phyloP scores from a whole-genome alignment of 2,888 invertebrate genomes.

The Apodemia hepburni region DNA sequence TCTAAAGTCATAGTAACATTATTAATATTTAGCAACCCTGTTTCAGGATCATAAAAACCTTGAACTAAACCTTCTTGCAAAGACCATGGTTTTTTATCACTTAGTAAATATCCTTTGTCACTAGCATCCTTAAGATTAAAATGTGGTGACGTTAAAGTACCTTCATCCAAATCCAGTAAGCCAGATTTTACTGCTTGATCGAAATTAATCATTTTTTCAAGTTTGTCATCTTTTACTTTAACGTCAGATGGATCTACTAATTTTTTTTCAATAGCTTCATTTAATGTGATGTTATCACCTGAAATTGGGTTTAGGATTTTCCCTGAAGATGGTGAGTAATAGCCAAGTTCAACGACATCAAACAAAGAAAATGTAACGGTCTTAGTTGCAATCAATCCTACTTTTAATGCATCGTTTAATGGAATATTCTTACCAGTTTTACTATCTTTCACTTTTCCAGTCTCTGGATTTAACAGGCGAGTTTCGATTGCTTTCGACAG shows the following conservation, averaged over 20 bases:
- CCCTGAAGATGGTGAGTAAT: constrained; percentile 87
- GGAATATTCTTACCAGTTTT: constrained; percentile 85
- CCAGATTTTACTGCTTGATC: constrained; percentile 85
- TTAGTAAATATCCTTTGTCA: constrained; percentile 89
- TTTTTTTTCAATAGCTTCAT: constrained; percentile 86
- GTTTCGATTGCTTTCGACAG: constrained; percentile 87
- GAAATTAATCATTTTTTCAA: constrained; percentile 83
- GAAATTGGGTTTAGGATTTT: constrained; percentile 88
- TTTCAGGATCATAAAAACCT: constrained; percentile 87
- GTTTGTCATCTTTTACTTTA: constrained; percentile 86
- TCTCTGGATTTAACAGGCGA: constrained; percentile 84
- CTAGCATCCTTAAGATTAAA: constrained; percentile 89
- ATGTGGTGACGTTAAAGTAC: constrained; percentile 84
- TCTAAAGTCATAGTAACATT: constrained; percentile 85
- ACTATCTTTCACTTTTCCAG: constrained; percentile 86
- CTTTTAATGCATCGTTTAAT: constrained; percentile 85
- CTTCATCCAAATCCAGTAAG: constrained; percentile 85
- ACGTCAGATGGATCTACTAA: constrained; percentile 86
- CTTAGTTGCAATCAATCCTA: constrained; percentile 86
- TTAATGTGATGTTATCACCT: constrained; percentile 86
- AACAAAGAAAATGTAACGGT: constrained; percentile 85
- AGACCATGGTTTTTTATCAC: constrained; percentile 89
- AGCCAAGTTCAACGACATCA: constrained; percentile 87
- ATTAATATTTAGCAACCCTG: constrained; percentile 86
- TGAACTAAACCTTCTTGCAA: constrained; percentile 91